Conservation (phyloP, 2,888 invertebrate species). For the Tiliacea aurago region DNA sequence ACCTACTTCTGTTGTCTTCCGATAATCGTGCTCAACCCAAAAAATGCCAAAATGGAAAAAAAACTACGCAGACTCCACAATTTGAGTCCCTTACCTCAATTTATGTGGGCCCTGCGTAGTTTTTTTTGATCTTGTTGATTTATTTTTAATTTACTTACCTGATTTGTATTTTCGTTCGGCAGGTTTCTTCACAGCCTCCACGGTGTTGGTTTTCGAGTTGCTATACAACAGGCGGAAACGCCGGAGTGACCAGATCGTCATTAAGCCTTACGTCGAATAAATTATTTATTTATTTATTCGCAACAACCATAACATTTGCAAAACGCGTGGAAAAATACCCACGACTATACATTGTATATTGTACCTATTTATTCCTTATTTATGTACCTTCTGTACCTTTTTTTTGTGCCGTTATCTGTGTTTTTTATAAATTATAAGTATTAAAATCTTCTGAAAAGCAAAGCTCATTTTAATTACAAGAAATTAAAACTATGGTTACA, state of each 20-base stretch:
- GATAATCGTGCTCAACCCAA: no score
- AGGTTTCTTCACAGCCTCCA: conserved; percentile 83
- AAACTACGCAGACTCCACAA: no score
- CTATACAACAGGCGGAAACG: conserved; percentile 78
- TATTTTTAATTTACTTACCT: not conserved
- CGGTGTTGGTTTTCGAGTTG: conserved; percentile 82
- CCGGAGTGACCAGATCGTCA: conserved; percentile 79
- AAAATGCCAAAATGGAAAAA: no score
- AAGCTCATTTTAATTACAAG: not conserved
- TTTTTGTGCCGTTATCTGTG: no score
- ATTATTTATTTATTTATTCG: conserved; percentile 66
- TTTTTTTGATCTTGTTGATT: not conserved
- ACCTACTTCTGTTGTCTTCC: not conserved
- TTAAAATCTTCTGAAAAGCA: conserved; percentile 1
- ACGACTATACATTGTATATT: not conserved
- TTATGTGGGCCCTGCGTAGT: not conserved
- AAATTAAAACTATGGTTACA: no score
- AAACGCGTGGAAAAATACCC: conserved; percentile 55
- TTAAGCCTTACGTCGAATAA: conserved; percentile 88
- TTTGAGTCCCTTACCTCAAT: not conserved
- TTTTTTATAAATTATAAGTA: conserved; percentile 1
- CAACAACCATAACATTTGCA: conserved; percentile 27
- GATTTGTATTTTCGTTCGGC: conserved; percentile 43
- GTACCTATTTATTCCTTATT: conserved; percentile 7
- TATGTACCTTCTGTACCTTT: not conserved